These are phyloP conservation scores for Dione juno DNA, from an alignment of 2,888 invertebrate genomes.

Conservation along the genomic window DNA sequence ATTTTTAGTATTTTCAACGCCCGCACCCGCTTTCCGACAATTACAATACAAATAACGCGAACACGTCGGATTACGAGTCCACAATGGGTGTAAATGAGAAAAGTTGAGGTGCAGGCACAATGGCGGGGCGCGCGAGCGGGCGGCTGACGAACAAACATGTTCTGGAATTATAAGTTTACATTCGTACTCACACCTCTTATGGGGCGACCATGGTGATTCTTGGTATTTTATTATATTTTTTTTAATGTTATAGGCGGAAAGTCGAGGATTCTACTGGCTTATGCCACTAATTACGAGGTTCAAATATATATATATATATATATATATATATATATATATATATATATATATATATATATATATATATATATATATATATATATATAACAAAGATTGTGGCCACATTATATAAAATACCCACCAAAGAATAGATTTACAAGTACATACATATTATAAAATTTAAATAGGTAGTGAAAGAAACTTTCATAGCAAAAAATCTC, in stretches of 20 bases:
- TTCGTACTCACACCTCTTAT: slow-evolving; percentile 30
- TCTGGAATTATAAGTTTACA: slow-evolving; percentile 35
- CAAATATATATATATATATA: background rate
- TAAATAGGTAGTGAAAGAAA: background rate
- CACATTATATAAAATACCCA: background rate
- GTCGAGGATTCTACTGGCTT: too few species aligned
- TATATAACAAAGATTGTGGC: background rate
- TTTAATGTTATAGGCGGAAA: background rate
- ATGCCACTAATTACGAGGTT: too few species aligned
- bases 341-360: background rate
- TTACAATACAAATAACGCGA: slow-evolving; percentile 35
- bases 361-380: background rate
- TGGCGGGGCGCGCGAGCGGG: slow-evolving; percentile 26
- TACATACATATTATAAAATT: too few species aligned
- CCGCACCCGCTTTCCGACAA: slow-evolving; percentile 28
- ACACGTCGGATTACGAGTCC: slow-evolving; percentile 33
- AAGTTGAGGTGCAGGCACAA: slow-evolving; percentile 51
- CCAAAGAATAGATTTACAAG: background rate
- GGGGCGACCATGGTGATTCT: slow-evolving; percentile 16
- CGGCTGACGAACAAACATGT: slow-evolving; percentile 30
- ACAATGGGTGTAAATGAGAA: slow-evolving; percentile 60
- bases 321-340: background rate
- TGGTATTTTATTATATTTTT: background rate
- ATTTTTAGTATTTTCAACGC: slow-evolving; percentile 33
- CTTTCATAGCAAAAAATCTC: slow-evolving; percentile 5